A percentile compares a stretch with the other conserved stretches of the same genome.
Evolutionary conservation across 2,797 vertebrate species (phyloP).

Genomic region (Amphiprion clarkii): DNA sequence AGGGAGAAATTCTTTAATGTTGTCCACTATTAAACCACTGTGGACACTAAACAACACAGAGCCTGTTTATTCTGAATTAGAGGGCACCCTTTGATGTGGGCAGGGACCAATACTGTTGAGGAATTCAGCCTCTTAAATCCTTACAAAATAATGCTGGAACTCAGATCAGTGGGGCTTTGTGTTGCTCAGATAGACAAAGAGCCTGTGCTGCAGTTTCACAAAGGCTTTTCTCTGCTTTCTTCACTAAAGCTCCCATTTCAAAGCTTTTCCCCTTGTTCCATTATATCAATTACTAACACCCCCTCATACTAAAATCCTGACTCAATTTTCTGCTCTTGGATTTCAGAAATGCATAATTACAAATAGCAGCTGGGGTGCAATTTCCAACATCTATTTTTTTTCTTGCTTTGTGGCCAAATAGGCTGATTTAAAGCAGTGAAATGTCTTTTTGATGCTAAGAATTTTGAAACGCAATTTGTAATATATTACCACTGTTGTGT

Average conservation of each 20-base stretch:
- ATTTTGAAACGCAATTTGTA: slow-evolving; percentile 38
- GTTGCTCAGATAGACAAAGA: slow-evolving; percentile 59
- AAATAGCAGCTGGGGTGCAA: slow-evolving; percentile 57
- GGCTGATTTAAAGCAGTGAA: slow-evolving; percentile 33
- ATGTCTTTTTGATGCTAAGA: slow-evolving; percentile 37
- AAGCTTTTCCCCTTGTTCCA: slow-evolving; percentile 57
- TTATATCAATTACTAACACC: slow-evolving; percentile 77
- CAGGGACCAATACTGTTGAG: slow-evolving; percentile 21
- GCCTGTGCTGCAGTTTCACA: slow-evolving; percentile 44
- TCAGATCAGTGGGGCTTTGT: slow-evolving; percentile 58
- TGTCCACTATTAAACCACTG: slow-evolving; percentile 25
- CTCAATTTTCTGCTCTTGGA: slow-evolving; percentile 63
- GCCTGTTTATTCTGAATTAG: slow-evolving; percentile 49
- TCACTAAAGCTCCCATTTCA: slow-evolving; percentile 63
- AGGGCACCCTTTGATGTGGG: slow-evolving; percentile 67
- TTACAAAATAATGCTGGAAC: slow-evolving; percentile 50
- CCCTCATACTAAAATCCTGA: slow-evolving; percentile 60
- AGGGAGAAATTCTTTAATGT: slow-evolving; percentile 37
- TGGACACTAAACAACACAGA: slow-evolving; percentile 29
- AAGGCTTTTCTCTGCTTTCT: slow-evolving; percentile 54
- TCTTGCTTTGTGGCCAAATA: slow-evolving; percentile 28
- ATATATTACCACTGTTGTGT: slow-evolving; percentile 13
- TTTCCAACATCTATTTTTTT: slow-evolving; percentile 56
- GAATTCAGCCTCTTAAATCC: slow-evolving; percentile 68
- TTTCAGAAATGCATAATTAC: slow-evolving; percentile 72